Percentiles rank a stretch among this genome's conserved stretches.
These are phyloP conservation scores for Tenebrio molitor DNA, from an alignment of 1,140 invertebrate genomes.

Conservation along the genomic window DNA sequence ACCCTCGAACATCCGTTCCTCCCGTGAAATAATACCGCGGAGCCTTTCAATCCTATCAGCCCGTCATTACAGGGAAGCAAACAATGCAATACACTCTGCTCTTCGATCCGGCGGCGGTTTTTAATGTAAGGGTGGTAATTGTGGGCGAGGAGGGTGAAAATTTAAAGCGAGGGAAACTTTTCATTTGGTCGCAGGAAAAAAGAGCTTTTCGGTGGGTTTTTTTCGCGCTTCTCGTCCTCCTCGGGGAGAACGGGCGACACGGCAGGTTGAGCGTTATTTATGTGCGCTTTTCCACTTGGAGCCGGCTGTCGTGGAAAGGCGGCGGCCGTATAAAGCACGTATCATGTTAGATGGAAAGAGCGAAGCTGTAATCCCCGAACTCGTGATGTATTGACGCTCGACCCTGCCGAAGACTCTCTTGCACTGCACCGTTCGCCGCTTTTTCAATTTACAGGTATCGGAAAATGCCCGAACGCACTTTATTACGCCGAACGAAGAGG, in stretches of 20 bases:
- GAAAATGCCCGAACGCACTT: constrained; percentile 34
- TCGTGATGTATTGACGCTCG: constrained; percentile 62
- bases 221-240: constrained; percentile 54
- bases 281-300: constrained; percentile 63
- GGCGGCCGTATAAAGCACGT: constrained; percentile 63
- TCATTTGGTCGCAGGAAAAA: constrained; percentile 51
- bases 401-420: constrained; percentile 45
- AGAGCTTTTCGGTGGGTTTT: constrained; percentile 52
- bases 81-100: constrained; percentile 30
- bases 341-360: constrained; percentile 61
- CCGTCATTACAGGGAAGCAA: constrained; percentile 38
- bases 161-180: constrained; percentile 46
- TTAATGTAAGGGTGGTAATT: constrained; percentile 40
- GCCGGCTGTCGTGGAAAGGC: constrained; percentile 53
- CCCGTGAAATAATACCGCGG: constrained; percentile 36
- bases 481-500: constrained; percentile 8
- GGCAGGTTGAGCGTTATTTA: constrained; percentile 65
- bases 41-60: constrained; percentile 39
- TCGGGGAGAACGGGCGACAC: constrained; percentile 56
- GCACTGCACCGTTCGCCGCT: constrained; percentile 19
- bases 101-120: constrained; percentile 28
- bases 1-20: constrained; percentile 37
- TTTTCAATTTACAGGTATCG: constrained; percentile 37
- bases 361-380: constrained; percentile 58
- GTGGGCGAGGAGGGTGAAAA: constrained; percentile 18